Evolutionary conservation across 2,888 invertebrate species (phyloP), one percentile per base, ranked within the genome.

Genomic region (Helleia helle): DNA sequence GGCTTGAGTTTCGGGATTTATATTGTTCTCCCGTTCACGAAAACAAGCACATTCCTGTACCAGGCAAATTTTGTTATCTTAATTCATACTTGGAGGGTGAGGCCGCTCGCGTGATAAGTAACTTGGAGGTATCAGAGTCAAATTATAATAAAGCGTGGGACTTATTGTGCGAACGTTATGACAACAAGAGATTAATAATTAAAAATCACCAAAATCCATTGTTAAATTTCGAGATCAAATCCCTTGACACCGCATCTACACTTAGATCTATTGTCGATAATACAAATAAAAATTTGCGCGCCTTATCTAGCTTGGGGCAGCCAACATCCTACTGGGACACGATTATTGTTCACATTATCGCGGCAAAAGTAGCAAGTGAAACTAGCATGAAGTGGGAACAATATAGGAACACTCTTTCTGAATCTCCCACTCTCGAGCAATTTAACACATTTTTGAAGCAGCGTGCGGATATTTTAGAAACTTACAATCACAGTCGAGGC

Each of bases 1-100:
- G 54, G 54, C 34, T 56, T 0, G 52, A 56, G 30, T 56, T 51
- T 34, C 29, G 39, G 3, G 50, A 54, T 9, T 48, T 48, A 1
- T 54, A 47, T 45, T 8, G 13, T 1, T 46, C 47, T 2, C 22
- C n/a, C n/a, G n/a, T n/a, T n/a, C 48, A 56, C 14, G 27, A 42
- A 1, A 44, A 45, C 9, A 37, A 39, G n/a, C 11, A 11, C 1
- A 36, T 45, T 7, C 15, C 30, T 2, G 12, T 47, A 7, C 42
- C 48, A 11, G 41, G 46, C 27, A 51, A 51, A 18, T 51, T 46
- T 42, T 45, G 49, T 34, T 48, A 50, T 14, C 25, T 48, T 1
- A 30, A n/a, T n/a, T n/a, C n/a, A n/a, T n/a, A n/a, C n/a, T n/a
- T n/a, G n/a, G n/a, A n/a, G n/a, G n/a, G n/a, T n/a, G n/a, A n/a